Percentiles rank a stretch among this genome's conserved stretches.
Evolutionary conservation across 2,888 invertebrate species (phyloP).

Genomic region (Lasioglossum marginatum): DNA sequence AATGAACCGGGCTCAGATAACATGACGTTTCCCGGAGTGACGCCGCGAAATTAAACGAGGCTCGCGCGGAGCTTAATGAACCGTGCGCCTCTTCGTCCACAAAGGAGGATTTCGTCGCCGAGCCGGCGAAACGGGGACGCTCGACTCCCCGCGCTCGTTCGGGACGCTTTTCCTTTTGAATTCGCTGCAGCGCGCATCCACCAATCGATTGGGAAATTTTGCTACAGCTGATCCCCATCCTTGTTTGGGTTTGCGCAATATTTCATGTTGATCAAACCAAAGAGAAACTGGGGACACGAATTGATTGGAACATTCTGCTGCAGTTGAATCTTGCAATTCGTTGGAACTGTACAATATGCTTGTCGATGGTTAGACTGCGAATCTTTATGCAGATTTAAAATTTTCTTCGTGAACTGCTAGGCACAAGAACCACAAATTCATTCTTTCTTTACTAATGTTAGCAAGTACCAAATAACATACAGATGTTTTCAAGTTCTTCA

Average conservation of each 20-base stretch:
- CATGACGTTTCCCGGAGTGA: slow-evolving; percentile 33
- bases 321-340: neutral
- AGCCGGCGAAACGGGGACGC: neutral
- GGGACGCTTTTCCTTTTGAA: neutral
- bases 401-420: neutral
- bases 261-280: neutral
- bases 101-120: slow-evolving; percentile 6
- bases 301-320: neutral
- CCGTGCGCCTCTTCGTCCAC: slow-evolving; percentile 9
- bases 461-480: neutral
- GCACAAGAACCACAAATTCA: neutral
- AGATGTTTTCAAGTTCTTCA: too few species aligned
- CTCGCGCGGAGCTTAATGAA: slow-evolving; percentile 37
- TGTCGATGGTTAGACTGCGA: neutral
- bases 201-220: neutral
- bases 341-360: neutral
- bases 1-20: slow-evolving; percentile 40
- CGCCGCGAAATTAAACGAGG: slow-evolving; percentile 49
- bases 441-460: neutral
- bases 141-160: neutral
- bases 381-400: neutral
- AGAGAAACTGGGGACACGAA: neutral
- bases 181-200: neutral
- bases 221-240: neutral
- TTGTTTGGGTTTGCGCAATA: neutral